Evolutionary conservation across 92 coral and sea anemone genomes (phyloP), one percentile per base, ranked within the genome.

Genomic region (Isaurus tuberculatus): DNA sequence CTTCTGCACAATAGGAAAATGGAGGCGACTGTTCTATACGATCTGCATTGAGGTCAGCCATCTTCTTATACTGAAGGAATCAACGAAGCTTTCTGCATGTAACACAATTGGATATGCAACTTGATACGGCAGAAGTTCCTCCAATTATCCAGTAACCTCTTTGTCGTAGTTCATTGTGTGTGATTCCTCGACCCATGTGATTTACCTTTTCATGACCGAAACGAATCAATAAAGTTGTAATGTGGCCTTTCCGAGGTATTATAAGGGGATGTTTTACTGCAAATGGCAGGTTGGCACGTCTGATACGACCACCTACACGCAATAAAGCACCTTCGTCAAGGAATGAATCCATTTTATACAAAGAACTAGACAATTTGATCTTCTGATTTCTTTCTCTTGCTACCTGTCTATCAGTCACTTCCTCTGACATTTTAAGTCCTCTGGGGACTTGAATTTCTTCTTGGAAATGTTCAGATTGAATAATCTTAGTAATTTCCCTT

Each of bases 221-320:
- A 11, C 55, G 73, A 27, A 86, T 68, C 2, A 86, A 23, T 19
- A 79, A 79, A 53, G 37, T 61, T 20, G 85, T 78, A 33, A 86
- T 73, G 33, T 74, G 88, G 36, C 88, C 37, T 48, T 84, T 84
- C 9, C 88, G 63, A 48, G 89, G 85, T 27, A 86, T 20, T 65
- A 86, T 70, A 36, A 67, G 15, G 2, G 85, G 89, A 37, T 66
- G 84, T 32, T 69, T 86, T 16, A 67, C 36, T 22, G 31, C 3
- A n/a, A 66, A 44, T 2, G 22, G 79, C 14, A 79, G 29, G 34
- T 79, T 58, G 19, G 79, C 80, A 26, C 53, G 79, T 70, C 67
- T 86, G 51, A 79, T 67, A 31, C 85, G 72, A 30, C 89, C 85
- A 13, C 89, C 85, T 28, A 78, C 72, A 10, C 85, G 72, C 46